Conservation (phyloP, 2,113 vertebrate genomes). For the Gnathonemus echidnorhynchus region DNA sequence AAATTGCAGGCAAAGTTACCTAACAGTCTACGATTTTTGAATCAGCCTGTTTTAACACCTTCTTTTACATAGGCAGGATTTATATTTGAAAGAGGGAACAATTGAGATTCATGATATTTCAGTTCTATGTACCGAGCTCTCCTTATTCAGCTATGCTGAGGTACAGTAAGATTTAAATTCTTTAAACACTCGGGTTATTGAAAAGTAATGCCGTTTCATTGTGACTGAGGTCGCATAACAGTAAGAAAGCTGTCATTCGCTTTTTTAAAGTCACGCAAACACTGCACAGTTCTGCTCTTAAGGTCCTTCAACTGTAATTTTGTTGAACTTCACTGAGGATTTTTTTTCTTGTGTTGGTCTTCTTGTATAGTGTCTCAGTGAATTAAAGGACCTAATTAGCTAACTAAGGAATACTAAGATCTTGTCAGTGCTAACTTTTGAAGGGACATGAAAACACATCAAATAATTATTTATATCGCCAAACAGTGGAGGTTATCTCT, state of each 20-base stretch:
- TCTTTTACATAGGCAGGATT: background rate
- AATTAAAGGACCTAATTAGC: background rate
- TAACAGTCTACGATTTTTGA: background rate
- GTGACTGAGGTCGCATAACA: background rate
- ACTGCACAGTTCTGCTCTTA: background rate
- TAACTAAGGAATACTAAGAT: background rate
- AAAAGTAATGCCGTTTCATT: background rate
- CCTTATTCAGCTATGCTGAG: background rate
- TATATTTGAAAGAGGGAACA: background rate
- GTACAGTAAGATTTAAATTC: background rate
- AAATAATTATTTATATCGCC: background rate
- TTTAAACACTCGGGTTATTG: background rate
- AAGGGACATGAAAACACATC: background rate
- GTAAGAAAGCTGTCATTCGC: background rate
- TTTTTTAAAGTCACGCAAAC: background rate
- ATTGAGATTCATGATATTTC: background rate
- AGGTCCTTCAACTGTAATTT: background rate
- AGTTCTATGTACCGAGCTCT: background rate
- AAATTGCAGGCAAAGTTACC: background rate
- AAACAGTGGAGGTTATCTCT: background rate
- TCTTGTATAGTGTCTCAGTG: background rate
- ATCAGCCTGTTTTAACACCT: background rate
- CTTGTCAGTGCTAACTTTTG: background rate
- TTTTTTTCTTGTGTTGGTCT: background rate
- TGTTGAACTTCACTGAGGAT: background rate